Base-by-base conservation (phyloP, 1,140 invertebrate genomes). In the Brachystomella parvula region DNA sequence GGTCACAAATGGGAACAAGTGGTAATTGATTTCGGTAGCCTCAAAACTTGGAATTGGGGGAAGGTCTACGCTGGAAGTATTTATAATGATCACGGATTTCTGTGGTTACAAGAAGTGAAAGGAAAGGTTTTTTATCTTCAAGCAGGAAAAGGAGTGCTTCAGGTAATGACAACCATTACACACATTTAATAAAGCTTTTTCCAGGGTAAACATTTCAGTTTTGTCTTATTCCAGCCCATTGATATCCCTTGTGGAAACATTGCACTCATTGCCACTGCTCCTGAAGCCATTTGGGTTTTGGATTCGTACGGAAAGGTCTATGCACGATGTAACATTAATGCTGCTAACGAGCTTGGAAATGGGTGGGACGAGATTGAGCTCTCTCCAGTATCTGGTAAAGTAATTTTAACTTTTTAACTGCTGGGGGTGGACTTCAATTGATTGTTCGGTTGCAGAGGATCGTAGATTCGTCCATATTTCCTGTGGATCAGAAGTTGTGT, bases 401-500 rank as follows among this genome's bases (percentile, higher is more conserved):
- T n/a, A n/a, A n/a, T n/a, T 28, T 64, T 61, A 53, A 3, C 32
- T 29, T 56, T n/a, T 30, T 12, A n/a, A 12, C 9, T 60, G 21
- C 9, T 28, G 0, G n/a, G 58, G 9, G 63, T 32, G 26, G 26
- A 63, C 58, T 47, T 39, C 19, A 57, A 35, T 68, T 6, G 29
- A 33, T 69, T 67, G 57, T 66, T 66, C 61, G 66, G 58, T 70
- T 72, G 0, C 71, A 81, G 81, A 77, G 30, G 75, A 78, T 67
- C 66, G 76, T 17, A 76, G 78, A 21, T 67, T 82, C 3, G 74
- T 77, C 1, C 75, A 80, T 69, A 63, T 83, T 17, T 78, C 77
- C 47, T 82, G 80, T 74, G 80, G 81, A 0, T 73, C 68, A 32
- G 75, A 79, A 60, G 77, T 79, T 30, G 79, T 82, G n/a, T 83